Evolutionary conservation across 92 coral and sea anemone genomes (phyloP), one percentile per base, ranked within the genome.

Genomic region (Anthopleura xanthogrammica): DNA sequence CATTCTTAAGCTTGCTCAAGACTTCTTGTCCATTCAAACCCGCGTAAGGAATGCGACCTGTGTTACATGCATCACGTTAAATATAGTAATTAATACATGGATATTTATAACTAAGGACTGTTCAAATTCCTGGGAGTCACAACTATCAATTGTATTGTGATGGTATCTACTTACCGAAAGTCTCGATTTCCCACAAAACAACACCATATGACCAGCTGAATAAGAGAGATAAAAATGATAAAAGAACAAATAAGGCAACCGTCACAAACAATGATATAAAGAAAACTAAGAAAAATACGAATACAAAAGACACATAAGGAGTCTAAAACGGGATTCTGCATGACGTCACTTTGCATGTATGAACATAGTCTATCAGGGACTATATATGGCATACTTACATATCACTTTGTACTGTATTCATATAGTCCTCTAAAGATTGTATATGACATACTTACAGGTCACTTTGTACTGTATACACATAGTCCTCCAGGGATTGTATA

Each of bases 401-500:
- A 73, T 94, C 98, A 80, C 92, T 94, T 79, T 90, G 93, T 60
- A 92, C 84, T 2, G 92, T 92, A 85, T 88, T 90, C n/a, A 84
- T 70, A 64, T 90, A 90, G 41, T 88, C 89, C 71, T 92, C 90
- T 20, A 94, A 72, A 1, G 95, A 85, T 83, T 92, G 95, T 36
- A 94, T 86, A 43, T 43, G 8, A 43, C 50, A 43, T 43, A 4
- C 8, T 43, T 29, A 29, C 36, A 29, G 0, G 1, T 29, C 0
- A 29, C 1, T 29, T 29, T 29, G 36, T 1, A 29, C 36, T 29
- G 36, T 43, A 43, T 7, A 43, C 1, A 43, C 50, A 43, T 43
- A 43, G 50, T 43, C 50, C 8, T 43, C 50, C 1, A 43, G 50
- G 50, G 50, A 46, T 46, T 46, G 7, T 46, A 2, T 46, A 46